A percentile compares a stretch with the other conserved stretches of the same genome.
Conservation (phyloP, 2,113 vertebrate genomes). For the Callithrix jacchus region DNA sequence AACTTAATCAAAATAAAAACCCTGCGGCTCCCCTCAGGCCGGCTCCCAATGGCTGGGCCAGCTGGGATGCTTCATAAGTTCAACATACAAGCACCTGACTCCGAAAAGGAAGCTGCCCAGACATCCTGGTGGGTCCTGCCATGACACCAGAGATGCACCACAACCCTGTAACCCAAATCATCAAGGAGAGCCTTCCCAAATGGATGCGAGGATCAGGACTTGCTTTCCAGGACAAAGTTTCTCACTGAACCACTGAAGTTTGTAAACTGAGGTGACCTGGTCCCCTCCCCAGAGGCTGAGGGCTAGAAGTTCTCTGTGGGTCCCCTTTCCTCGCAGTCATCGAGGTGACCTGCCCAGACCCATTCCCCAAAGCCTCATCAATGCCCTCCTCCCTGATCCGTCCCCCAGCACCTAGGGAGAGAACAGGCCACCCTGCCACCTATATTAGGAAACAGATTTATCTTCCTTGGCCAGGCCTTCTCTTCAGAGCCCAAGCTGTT, state of each 20-base stretch:
- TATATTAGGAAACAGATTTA: not conserved
- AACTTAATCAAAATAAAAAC: not conserved
- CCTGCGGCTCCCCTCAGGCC: not conserved
- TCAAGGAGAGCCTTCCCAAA: not conserved
- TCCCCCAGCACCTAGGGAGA: not conserved
- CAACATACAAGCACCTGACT: not conserved
- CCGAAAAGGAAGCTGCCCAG: not conserved
- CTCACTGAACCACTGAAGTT: not conserved
- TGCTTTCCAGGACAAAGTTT: not conserved
- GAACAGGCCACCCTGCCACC: not conserved
- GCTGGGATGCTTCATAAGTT: not conserved
- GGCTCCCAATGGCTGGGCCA: too few relatives aligned
- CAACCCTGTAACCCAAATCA: not conserved
- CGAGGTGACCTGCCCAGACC: too few relatives aligned
- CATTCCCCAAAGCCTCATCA: not conserved
- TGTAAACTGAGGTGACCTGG: not conserved
- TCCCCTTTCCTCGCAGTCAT: too few relatives aligned
- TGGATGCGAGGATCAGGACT: not conserved
- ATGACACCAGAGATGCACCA: accelerated
- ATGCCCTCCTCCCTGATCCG: too few relatives aligned
- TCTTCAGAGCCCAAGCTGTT: not conserved
- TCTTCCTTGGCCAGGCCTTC: not conserved
- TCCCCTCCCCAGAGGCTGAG: not conserved
- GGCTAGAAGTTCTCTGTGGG: not conserved
- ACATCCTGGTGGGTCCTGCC: not conserved